Conservation (phyloP, 1,140 invertebrate species). For the Gryon sp. region DNA sequence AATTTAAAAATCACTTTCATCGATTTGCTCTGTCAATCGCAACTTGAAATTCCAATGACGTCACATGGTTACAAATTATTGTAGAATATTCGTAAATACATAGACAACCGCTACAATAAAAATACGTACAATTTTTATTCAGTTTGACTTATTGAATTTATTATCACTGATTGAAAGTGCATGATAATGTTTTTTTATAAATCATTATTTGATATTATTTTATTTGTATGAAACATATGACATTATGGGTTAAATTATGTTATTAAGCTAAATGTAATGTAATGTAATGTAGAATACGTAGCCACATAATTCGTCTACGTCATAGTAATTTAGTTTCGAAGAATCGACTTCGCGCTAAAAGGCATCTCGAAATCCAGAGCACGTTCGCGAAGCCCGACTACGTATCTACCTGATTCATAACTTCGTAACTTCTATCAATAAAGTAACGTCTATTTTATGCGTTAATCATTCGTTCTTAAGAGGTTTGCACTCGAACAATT, state of each 20-base stretch:
- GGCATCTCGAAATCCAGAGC: constrained; percentile 42
- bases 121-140: too few relatives aligned
- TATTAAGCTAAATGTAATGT: constrained; percentile 33
- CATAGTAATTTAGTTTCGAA: constrained; percentile 43
- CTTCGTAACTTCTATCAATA: constrained; percentile 40
- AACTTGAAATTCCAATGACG: constrained; percentile 13
- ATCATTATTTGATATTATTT: too few relatives aligned
- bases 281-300: constrained; percentile 37
- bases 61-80: too few relatives aligned
- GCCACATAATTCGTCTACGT: constrained; percentile 36
- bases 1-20: constrained; percentile 45
- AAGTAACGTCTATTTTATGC: constrained; percentile 24
- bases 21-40: constrained; percentile 27
- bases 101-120: too few relatives aligned
- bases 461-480: constrained; percentile 39
- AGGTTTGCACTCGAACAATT: constrained; percentile 1
- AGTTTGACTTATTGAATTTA: too few relatives aligned
- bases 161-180: too few relatives aligned
- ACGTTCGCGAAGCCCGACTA: constrained; percentile 38
- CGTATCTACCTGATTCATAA: constrained; percentile 48
- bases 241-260: constrained; percentile 19
- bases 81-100: too few relatives aligned
- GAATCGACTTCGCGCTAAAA: constrained; percentile 33
- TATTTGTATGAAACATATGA: constrained; percentile 19
- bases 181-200: too few relatives aligned